Conservation (phyloP, 2,888 invertebrate genomes). For the Acrobasis consociella region DNA sequence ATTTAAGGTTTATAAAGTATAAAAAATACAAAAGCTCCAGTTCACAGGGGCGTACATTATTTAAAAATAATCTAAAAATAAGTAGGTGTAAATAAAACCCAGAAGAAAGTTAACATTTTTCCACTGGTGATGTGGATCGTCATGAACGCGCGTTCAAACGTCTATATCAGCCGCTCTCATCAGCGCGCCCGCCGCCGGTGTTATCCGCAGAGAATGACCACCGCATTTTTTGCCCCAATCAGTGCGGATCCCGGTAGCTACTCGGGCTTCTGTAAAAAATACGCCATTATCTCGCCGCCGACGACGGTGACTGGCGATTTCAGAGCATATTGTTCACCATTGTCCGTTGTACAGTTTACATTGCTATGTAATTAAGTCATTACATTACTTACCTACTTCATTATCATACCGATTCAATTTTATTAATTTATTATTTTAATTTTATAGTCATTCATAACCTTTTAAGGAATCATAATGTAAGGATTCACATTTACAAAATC, state of each 20-base stretch:
- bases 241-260: conserved; percentile 61
- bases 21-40: too few species aligned
- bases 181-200: conserved; percentile 31
- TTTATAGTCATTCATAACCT: not conserved
- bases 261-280: conserved; percentile 48
- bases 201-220: conserved; percentile 50
- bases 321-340: conserved; percentile 44
- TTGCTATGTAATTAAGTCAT: not conserved
- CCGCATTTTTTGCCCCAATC: conserved; percentile 59
- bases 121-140: not conserved
- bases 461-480: not conserved
- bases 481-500: not conserved
- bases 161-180: conserved; percentile 11
- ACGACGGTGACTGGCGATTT: conserved; percentile 53
- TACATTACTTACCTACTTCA: conserved; percentile 2
- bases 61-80: too few species aligned
- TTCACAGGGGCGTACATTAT: too few species aligned
- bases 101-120: not conserved
- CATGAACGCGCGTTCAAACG: conserved; percentile 21
- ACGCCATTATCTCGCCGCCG: conserved; percentile 47
- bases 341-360: conserved; percentile 8
- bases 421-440: not conserved
- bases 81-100: too few species aligned
- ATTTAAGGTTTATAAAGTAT: too few species aligned
- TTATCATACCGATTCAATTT: not conserved